phyloP scores from a whole-genome alignment of 2,797 vertebrate genomes.

The Lacerta viridis region DNA sequence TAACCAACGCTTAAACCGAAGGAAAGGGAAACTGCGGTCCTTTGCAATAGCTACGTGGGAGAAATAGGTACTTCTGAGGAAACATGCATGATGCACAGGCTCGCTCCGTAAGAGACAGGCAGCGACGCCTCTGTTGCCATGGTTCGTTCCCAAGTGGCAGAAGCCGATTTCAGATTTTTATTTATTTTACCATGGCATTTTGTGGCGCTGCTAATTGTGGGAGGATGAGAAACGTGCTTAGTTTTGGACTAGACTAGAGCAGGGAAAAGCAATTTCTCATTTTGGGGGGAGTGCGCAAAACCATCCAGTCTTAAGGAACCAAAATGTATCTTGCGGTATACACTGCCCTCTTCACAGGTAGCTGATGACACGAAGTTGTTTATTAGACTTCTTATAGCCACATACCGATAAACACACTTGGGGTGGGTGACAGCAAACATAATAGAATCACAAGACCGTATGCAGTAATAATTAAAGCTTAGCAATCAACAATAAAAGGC shows the following conservation, averaged over 20 bases:
- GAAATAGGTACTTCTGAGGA: background rate
- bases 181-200: background rate
- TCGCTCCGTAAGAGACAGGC: background rate
- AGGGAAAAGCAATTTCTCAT: background rate
- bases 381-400: too few relatives aligned
- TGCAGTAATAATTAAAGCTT: too few relatives aligned
- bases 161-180: background rate
- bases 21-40: background rate
- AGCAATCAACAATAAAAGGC: too few relatives aligned
- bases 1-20: background rate
- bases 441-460: too few relatives aligned
- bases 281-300: background rate
- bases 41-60: background rate
- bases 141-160: background rate
- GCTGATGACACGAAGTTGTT: background rate
- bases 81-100: background rate
- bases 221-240: background rate
- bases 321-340: background rate
- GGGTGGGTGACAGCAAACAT: too few relatives aligned
- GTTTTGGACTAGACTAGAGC: background rate
- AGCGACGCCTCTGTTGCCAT: background rate
- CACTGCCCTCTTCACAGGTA: background rate
- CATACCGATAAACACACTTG: too few relatives aligned
- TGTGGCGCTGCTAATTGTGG: background rate
- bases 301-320: background rate